phyloP scores from a whole-genome alignment of 2,888 invertebrate genomes.

The Hypena proboscidalis region DNA sequence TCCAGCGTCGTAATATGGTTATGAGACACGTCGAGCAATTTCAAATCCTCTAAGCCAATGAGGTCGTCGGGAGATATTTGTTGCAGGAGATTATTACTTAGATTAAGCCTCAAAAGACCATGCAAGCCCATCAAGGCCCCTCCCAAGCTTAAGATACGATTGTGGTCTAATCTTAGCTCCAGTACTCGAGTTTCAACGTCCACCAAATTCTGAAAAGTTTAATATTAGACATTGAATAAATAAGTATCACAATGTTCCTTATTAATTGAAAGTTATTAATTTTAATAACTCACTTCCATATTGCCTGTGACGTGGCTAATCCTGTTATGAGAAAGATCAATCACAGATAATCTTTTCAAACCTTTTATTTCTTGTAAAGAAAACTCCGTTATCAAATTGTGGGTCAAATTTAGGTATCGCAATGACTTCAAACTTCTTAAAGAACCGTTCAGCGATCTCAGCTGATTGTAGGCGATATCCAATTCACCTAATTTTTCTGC shows the following conservation, averaged over 20 bases:
- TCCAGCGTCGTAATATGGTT: constrained; percentile 91
- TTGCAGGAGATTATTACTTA: constrained; percentile 91
- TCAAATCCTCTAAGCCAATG: constrained; percentile 90
- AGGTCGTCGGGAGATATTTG: constrained; percentile 91
- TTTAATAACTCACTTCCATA: constrained; percentile 84
- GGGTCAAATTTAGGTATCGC: constrained; percentile 89
- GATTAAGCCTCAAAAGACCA: constrained; percentile 89
- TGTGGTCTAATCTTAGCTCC: constrained; percentile 90
- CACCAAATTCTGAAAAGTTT: constrained; percentile 88
- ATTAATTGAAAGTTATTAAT: background rate
- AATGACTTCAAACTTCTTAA: constrained; percentile 88
- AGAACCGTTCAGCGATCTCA: constrained; percentile 90
- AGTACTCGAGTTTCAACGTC: constrained; percentile 90
- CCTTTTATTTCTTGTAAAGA: constrained; percentile 92
- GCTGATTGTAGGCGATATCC: constrained; percentile 89
- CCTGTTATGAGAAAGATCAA: constrained; percentile 92
- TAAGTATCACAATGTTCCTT: background rate
- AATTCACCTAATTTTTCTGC: constrained; percentile 89
- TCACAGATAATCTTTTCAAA: constrained; percentile 87
- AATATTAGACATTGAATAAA: too few relatives aligned
- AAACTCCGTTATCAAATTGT: constrained; percentile 91
- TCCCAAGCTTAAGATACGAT: constrained; percentile 88
- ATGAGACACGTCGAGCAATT: constrained; percentile 90
- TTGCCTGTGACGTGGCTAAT: constrained; percentile 88
- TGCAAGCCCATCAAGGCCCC: constrained; percentile 91